Conservation (phyloP, 2,888 invertebrate species). For the Drosophila mimica region DNA sequence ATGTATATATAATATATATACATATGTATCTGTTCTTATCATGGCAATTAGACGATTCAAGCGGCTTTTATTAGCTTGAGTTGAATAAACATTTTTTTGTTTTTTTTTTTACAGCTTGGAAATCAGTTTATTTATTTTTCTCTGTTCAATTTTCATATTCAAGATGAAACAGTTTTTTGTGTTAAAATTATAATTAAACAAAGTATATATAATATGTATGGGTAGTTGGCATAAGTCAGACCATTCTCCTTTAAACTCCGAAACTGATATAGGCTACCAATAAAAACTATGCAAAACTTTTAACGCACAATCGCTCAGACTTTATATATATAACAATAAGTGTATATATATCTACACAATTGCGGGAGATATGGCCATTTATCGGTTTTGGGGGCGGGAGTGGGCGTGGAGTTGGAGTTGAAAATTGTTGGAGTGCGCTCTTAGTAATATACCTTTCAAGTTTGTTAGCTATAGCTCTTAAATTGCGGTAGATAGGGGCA, state of each 20-base stretch:
- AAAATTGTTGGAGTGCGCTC: no score
- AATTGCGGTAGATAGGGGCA: no score
- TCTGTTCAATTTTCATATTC: conserved; percentile 11
- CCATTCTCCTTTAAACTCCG: conserved; percentile 12
- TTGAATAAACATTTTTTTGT: conserved; percentile 24
- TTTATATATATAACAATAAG: no score
- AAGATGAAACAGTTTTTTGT: conserved; percentile 44
- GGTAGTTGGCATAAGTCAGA: conserved; percentile 18
- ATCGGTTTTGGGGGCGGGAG: no score
- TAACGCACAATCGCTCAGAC: background rate
- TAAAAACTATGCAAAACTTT: conserved; percentile 37
- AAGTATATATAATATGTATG: conserved; percentile 27
- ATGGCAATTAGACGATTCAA: conserved; percentile 15
- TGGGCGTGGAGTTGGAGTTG: no score
- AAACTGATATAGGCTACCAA: conserved; percentile 11
- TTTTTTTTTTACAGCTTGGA: conserved; percentile 51
- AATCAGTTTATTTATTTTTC: conserved; percentile 47
- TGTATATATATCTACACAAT: no score
- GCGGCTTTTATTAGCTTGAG: conserved; percentile 5
- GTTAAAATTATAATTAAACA: conserved; percentile 37
- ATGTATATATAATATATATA: conserved; percentile 5
- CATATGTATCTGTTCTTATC: conserved; percentile 21
- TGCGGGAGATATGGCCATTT: no score
- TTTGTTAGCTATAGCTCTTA: no score
- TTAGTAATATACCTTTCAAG: no score